Conservation (phyloP, 2,113 vertebrate genomes). For the Brienomyrus longianalis region DNA sequence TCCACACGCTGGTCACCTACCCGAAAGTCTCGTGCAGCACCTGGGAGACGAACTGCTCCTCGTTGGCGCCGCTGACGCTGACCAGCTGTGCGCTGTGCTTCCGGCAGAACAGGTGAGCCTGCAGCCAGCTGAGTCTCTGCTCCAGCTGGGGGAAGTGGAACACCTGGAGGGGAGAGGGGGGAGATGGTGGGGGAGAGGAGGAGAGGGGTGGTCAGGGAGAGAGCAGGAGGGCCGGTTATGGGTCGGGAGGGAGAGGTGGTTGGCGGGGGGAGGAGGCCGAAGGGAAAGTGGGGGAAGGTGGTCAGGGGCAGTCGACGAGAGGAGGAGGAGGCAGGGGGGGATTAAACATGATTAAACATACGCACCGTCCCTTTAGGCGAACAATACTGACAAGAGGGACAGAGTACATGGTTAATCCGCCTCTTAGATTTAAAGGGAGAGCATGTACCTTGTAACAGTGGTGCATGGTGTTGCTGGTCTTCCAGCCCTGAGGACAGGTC, state of each 20-base stretch:
- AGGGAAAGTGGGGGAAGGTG: no score
- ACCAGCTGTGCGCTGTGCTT: constrained; percentile 79
- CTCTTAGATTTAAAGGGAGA: background rate
- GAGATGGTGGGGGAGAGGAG: no score
- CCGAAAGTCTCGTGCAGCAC: constrained; percentile 84
- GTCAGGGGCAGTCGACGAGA: no score
- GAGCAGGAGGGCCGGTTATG: background rate
- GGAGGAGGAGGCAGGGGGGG: no score
- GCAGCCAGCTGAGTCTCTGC: constrained; percentile 78
- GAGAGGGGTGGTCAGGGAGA: background rate
- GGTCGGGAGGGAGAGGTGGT: background rate
- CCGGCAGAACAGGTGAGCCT: constrained; percentile 75
- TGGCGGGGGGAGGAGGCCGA: no score
- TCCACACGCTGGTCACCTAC: constrained; percentile 52
- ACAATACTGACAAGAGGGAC: background rate
- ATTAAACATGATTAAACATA: background rate
- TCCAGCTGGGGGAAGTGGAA: constrained; percentile 73
- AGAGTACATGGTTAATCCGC: background rate
- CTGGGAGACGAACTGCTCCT: constrained; percentile 78
- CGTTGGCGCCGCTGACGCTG: constrained; percentile 75
- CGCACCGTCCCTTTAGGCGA: background rate
- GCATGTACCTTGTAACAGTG: constrained; percentile 86
- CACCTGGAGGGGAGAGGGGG: constrained; percentile 58
- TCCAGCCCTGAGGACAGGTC: constrained; percentile 77
- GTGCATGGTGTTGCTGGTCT: constrained; percentile 68